phyloP scores from a whole-genome alignment of 1,140 invertebrate species.

The Anthonomus grandis region DNA sequence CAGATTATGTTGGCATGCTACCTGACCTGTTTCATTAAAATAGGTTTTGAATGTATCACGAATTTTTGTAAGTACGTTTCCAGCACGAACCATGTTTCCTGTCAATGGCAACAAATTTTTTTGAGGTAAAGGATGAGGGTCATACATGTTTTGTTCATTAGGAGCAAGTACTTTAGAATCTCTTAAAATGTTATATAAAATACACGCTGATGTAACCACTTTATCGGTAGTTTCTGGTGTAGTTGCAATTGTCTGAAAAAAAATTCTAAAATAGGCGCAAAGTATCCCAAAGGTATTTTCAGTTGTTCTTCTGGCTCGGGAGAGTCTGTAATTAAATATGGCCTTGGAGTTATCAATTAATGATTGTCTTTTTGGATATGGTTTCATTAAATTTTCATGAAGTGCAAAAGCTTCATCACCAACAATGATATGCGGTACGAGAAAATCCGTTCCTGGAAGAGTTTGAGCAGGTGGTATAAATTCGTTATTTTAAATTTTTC shows the following conservation, averaged over 20 bases:
- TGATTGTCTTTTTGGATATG: neutral
- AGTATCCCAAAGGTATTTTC: too few species aligned
- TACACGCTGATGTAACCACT: neutral
- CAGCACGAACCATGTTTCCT: neutral
- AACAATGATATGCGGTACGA: too few species aligned
- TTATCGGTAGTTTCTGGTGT: neutral
- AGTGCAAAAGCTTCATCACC: neutral
- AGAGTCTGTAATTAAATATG: too few species aligned
- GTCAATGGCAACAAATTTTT: neutral
- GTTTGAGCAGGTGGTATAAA: neutral
- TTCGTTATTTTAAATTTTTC: neutral
- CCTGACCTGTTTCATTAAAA: neutral
- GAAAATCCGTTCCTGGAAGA: neutral
- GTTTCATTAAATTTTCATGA: neutral
- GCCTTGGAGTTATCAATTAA: neutral
- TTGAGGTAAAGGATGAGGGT: neutral
- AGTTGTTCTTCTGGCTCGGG: too few species aligned
- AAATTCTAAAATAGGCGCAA: neutral
- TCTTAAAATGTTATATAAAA: slow-evolving; percentile 1
- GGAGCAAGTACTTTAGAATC: neutral
- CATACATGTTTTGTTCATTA: neutral
- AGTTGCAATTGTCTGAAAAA: slow-evolving; percentile 2
- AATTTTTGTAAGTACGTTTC: neutral
- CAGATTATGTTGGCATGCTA: neutral
- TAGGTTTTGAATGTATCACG: neutral